Evolutionary conservation across 2,888 invertebrate species (phyloP).

Genomic region (Xylota segnis): DNA sequence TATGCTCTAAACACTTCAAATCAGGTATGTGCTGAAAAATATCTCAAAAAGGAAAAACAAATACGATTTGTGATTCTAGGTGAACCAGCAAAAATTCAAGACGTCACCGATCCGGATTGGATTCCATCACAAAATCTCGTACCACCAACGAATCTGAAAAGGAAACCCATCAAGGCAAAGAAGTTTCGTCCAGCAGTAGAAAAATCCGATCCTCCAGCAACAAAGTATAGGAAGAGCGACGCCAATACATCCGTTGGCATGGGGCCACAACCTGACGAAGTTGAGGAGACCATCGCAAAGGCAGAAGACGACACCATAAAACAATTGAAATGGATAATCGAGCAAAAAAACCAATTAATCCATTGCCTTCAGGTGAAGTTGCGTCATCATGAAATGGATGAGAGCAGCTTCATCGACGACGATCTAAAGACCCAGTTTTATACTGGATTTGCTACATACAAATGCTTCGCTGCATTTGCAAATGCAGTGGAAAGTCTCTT

Average conservation of each 20-base stretch:
- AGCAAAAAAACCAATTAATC: not conserved
- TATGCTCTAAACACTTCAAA: conserved; percentile 38
- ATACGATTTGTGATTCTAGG: not conserved
- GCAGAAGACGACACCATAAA: not conserved
- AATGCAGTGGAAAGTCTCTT: not conserved
- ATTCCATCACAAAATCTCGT: conserved; percentile 25
- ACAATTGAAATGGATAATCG: not conserved
- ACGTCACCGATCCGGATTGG: conserved; percentile 21
- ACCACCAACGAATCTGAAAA: not conserved
- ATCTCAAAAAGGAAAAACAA: not conserved
- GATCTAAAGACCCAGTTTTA: conserved; percentile 39
- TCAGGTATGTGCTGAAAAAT: not conserved
- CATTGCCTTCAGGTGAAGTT: not conserved
- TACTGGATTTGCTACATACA: conserved; percentile 35
- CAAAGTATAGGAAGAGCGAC: not conserved
- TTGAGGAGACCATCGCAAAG: not conserved
- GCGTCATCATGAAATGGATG: not conserved
- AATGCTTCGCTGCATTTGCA: conserved; percentile 7
- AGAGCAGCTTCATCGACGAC: not conserved
- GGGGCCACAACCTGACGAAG: not conserved
- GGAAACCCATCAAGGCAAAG: not conserved
- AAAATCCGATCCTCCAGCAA: not conserved
- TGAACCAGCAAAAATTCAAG: conserved; percentile 29
- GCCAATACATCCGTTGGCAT: not conserved
- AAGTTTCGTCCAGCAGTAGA: not conserved